Evolutionary conservation across 2,888 invertebrate genomes (phyloP).

Genomic region (Fissipunctia ypsillon): DNA sequence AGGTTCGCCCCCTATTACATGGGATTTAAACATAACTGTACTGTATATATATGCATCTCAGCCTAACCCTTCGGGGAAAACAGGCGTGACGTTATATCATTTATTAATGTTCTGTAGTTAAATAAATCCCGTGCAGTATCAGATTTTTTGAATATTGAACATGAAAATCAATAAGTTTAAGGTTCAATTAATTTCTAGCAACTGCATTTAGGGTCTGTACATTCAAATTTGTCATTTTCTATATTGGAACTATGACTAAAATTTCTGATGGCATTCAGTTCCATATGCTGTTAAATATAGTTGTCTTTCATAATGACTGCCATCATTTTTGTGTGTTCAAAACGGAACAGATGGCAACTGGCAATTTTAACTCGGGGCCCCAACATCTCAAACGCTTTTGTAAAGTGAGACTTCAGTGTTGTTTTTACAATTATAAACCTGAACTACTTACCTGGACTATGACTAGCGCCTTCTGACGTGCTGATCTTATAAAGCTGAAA

Average conservation of each 20-base stretch:
- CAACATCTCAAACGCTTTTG: background rate
- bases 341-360: background rate
- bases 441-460: slow-evolving; percentile 77
- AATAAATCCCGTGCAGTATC: background rate
- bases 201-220: background rate
- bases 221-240: background rate
- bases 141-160: background rate
- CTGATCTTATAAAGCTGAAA: slow-evolving; percentile 86
- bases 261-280: background rate
- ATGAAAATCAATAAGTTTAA: background rate
- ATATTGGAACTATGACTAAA: background rate
- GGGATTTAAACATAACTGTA: background rate
- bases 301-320: background rate
- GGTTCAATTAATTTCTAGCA: too few species aligned
- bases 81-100: too few species aligned
- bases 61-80: background rate
- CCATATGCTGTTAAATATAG: too few species aligned
- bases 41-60: too few species aligned
- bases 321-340: background rate
- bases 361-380: background rate
- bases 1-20: background rate
- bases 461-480: slow-evolving; percentile 71
- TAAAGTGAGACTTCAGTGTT: background rate
- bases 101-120: too few species aligned
- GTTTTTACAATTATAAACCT: background rate